phyloP scores from a whole-genome alignment of 2,888 invertebrate species.

The Dendrolimus houi region DNA sequence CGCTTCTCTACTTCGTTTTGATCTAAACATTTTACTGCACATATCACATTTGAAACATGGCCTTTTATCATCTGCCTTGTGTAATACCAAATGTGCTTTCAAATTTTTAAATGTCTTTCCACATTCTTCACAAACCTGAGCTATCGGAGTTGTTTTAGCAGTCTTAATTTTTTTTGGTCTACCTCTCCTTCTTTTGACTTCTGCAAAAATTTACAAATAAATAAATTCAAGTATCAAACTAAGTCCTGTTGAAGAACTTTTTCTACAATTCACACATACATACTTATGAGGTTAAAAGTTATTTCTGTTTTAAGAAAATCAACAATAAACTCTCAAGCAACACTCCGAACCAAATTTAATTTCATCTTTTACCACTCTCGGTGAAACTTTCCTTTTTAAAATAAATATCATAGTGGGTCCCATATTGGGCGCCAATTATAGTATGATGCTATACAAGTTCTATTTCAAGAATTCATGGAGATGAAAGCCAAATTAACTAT shows the following conservation, averaged over 20 bases:
- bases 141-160: conserved; percentile 8
- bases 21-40: conserved; percentile 45
- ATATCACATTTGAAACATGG: conserved; percentile 33
- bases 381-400: no score
- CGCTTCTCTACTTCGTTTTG: conserved; percentile 30
- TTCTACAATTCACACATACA: background rate
- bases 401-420: no score
- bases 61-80: conserved; percentile 26
- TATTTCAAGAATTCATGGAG: no score
- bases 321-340: no score
- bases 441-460: no score
- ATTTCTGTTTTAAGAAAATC: no score
- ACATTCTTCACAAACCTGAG: conserved; percentile 51
- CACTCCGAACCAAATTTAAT: no score
- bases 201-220: background rate
- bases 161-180: conserved; percentile 18
- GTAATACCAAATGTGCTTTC: conserved; percentile 33
- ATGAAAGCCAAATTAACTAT: no score
- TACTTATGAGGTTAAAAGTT: no score
- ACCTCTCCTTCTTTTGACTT: conserved; percentile 16
- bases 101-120: conserved; percentile 47
- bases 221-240: no score
- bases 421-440: no score
- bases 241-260: conserved; percentile 17
- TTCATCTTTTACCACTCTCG: no score